phyloP scores from a whole-genome alignment of 2,113 vertebrate genomes.

The Stictonetta naevosa region DNA sequence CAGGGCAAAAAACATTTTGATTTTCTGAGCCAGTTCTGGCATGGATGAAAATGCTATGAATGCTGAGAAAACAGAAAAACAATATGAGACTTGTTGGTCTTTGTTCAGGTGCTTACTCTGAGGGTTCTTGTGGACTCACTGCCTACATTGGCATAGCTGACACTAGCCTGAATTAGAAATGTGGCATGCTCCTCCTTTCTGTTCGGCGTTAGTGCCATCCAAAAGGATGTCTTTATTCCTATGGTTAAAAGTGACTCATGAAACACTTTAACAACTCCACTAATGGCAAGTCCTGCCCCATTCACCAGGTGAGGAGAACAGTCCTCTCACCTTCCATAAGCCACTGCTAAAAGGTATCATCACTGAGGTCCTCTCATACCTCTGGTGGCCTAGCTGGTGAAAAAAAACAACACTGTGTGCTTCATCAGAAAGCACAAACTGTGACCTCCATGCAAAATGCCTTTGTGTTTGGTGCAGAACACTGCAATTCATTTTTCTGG shows the following conservation, averaged over 20 bases:
- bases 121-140: background rate
- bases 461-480: background rate
- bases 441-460: background rate
- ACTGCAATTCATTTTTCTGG: background rate
- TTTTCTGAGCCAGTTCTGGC: conserved; percentile 88
- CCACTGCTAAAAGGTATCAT: background rate
- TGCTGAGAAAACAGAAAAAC: conserved; percentile 69
- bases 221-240: background rate
- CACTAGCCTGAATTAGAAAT: background rate
- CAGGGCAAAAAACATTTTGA: conserved; percentile 88
- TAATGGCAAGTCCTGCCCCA: background rate
- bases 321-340: background rate
- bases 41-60: conserved; percentile 92
- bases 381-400: background rate
- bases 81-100: background rate
- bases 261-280: too few species aligned
- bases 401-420: background rate
- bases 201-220: background rate
- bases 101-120: background rate
- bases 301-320: background rate
- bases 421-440: background rate
- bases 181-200: background rate
- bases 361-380: background rate
- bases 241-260: background rate
- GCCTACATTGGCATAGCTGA: background rate